phyloP scores from a whole-genome alignment of 2,797 vertebrate genomes.

The Intellagama lesueurii region DNA sequence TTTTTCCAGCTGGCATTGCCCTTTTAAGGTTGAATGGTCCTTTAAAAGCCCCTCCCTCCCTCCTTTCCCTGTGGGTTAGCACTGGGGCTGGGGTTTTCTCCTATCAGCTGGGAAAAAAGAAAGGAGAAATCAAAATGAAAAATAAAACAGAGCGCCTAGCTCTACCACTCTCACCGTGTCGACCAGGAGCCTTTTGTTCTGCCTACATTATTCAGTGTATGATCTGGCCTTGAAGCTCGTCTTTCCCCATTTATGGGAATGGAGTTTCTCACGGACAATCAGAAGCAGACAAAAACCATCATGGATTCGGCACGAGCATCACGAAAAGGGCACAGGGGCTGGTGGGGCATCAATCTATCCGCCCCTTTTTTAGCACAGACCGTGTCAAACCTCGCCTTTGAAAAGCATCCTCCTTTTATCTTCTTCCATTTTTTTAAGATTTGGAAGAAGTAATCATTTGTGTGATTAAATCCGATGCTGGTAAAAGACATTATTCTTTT shows the following conservation, averaged over 20 bases:
- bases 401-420: not conserved
- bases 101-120: too few relatives aligned
- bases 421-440: not conserved
- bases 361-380: too few relatives aligned
- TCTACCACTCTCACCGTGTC: not conserved
- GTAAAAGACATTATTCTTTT: slow-evolving; percentile 68
- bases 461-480: slow-evolving; percentile 52
- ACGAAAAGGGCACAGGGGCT: too few relatives aligned
- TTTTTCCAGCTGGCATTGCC: too few relatives aligned
- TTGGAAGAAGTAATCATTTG: not conserved
- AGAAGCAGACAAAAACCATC: not conserved
- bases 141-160: too few relatives aligned
- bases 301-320: too few relatives aligned
- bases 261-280: not conserved
- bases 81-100: too few relatives aligned
- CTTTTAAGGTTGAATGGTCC: too few relatives aligned
- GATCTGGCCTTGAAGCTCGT: too few relatives aligned
- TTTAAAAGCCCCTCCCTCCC: not conserved
- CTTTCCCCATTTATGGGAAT: too few relatives aligned
- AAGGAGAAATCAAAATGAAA: not conserved
- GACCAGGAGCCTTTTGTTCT: not conserved
- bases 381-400: not conserved
- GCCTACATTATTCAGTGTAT: too few relatives aligned
- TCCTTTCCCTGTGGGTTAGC: not conserved
- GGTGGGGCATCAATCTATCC: too few relatives aligned